phyloP scores from a whole-genome alignment of 2,113 vertebrate genomes.

The Elachura formosa region DNA sequence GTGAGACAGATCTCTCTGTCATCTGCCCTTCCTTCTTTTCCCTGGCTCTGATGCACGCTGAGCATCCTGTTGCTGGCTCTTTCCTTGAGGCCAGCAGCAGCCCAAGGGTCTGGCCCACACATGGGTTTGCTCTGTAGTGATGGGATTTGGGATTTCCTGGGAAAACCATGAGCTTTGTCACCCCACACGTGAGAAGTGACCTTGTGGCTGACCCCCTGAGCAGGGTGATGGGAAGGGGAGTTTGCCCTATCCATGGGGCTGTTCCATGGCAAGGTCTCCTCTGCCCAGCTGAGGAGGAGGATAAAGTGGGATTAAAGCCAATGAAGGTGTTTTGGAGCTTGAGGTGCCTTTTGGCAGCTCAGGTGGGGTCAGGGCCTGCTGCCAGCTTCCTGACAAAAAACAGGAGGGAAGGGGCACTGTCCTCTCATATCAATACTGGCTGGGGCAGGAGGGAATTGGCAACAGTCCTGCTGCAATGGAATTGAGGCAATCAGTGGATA shows the following conservation, averaged over 20 bases:
- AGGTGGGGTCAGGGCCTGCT: neutral
- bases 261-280: neutral
- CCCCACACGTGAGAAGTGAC: neutral
- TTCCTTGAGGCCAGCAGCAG: neutral
- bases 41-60: rapidly evolving
- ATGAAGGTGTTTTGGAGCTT: neutral
- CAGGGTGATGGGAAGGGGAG: neutral
- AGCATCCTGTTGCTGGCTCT: neutral
- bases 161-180: neutral
- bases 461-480: neutral
- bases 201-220: neutral
- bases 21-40: neutral
- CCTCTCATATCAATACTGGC: neutral
- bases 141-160: neutral
- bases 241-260: neutral
- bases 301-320: neutral
- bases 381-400: neutral
- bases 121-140: neutral
- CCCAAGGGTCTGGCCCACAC: neutral
- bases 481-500: neutral
- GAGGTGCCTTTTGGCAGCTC: neutral
- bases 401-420: neutral
- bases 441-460: neutral
- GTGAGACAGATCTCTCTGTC: neutral
- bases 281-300: neutral